phyloP scores from a whole-genome alignment of 2,797 vertebrate genomes.

The Cryptoprocta ferox region DNA sequence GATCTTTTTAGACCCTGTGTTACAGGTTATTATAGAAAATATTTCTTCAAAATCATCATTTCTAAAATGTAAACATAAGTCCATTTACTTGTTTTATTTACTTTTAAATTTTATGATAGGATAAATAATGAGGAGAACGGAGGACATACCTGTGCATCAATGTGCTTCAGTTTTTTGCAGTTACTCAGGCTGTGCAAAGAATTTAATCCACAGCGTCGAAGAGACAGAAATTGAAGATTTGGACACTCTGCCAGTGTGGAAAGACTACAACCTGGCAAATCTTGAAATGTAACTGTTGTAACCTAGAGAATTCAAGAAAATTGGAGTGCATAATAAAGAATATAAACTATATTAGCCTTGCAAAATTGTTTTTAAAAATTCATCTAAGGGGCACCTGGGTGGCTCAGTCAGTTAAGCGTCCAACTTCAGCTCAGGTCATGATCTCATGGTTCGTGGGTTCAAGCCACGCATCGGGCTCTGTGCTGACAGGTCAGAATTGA shows the following conservation, averaged over 20 bases:
- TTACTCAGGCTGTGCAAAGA: conserved; percentile 89
- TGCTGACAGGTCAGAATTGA: too few relatives aligned
- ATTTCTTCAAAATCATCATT: background rate
- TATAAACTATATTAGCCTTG: background rate
- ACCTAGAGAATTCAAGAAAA: conserved; percentile 87
- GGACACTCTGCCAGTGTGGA: conserved; percentile 90
- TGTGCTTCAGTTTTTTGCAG: conserved; percentile 89
- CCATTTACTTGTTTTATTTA: too few relatives aligned
- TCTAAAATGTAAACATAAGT: background rate
- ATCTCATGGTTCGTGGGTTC: too few relatives aligned
- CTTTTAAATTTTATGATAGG: background rate
- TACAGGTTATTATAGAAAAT: background rate
- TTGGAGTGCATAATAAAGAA: background rate
- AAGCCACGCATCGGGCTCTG: too few relatives aligned
- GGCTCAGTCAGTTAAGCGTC: too few relatives aligned
- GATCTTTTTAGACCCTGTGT: background rate
- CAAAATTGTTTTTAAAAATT: background rate
- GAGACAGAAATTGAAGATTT: conserved; percentile 89
- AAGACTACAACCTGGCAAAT: conserved; percentile 90
- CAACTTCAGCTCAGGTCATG: too few relatives aligned
- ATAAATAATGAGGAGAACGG: background rate
- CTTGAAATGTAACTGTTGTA: conserved; percentile 90
- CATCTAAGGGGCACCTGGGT: background rate
- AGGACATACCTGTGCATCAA: conserved; percentile 91
- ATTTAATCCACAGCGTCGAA: conserved; percentile 91